Conservation (phyloP, 2,888 invertebrate species). For the Sturmia bella region DNA sequence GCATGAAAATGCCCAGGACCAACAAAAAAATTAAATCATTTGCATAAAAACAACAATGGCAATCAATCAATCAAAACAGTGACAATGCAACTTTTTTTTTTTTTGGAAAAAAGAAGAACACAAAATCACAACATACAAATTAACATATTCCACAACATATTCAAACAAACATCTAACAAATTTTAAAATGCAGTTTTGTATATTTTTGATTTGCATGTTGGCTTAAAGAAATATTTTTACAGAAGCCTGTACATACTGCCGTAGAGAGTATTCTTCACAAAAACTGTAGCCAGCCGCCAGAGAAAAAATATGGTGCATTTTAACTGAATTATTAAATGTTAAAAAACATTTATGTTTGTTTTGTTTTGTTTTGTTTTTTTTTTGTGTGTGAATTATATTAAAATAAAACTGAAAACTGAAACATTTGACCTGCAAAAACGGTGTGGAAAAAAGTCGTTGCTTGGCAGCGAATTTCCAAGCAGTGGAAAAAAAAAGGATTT, state of each 20-base stretch:
- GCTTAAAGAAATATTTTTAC: conserved; percentile 29
- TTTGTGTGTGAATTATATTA: conserved; percentile 14
- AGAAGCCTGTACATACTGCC: conserved; percentile 8
- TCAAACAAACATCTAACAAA: neutral
- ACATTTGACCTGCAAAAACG: conserved; percentile 16
- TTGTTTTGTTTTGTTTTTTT: conserved; percentile 10
- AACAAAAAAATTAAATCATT: conserved; percentile 48
- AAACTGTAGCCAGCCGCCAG: neutral
- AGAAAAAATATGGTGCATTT: conserved; percentile 22
- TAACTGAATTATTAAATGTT: conserved; percentile 54
- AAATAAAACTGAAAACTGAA: conserved; percentile 27
- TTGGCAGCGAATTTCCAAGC: conserved; percentile 1
- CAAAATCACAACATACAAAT: conserved; percentile 53
- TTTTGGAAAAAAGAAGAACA: conserved; percentile 14
- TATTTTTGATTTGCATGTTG: conserved; percentile 36
- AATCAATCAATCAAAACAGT: conserved; percentile 69
- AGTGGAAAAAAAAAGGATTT: conserved; percentile 11
- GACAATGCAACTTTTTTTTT: conserved; percentile 60
- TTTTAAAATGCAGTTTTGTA: conserved; percentile 9
- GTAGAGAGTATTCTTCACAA: conserved; percentile 16
- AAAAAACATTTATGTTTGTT: neutral
- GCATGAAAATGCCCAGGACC: neutral
- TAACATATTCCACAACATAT: conserved; percentile 55
- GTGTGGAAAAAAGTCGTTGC: neutral
- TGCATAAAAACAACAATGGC: conserved; percentile 66